phyloP scores from a whole-genome alignment of 2,797 vertebrate genomes.

The Intellagama lesueurii region DNA sequence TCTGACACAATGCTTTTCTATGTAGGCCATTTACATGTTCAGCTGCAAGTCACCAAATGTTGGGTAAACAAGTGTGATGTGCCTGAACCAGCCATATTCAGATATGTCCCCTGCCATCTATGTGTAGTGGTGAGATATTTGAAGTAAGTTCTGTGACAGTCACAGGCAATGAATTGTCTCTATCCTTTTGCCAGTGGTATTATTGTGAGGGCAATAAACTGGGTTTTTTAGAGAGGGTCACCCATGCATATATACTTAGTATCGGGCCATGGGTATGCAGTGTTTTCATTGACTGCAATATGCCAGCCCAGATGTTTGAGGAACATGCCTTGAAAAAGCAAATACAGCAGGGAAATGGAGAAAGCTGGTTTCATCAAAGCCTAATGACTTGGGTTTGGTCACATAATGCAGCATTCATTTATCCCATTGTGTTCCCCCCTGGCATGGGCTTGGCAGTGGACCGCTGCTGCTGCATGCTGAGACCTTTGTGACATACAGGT shows the following conservation, averaged over 20 bases:
- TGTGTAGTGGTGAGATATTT: not conserved
- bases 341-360: not conserved
- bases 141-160: not conserved
- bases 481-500: not conserved
- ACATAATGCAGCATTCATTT: not conserved
- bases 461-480: not conserved
- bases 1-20: not conserved
- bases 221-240: not conserved
- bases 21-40: not conserved
- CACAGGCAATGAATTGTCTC: fast-evolving
- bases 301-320: not conserved
- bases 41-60: not conserved
- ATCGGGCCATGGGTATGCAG: not conserved
- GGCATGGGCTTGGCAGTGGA: not conserved
- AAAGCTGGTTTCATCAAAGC: not conserved
- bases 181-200: not conserved
- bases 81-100: not conserved
- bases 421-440: not conserved
- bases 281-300: not conserved
- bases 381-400: not conserved
- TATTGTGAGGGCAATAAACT: not conserved
- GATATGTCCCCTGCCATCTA: not conserved
- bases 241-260: not conserved
- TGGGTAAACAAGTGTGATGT: not conserved
- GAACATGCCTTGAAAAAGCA: not conserved